Base-by-base conservation (phyloP, 2,888 invertebrate genomes). In the Noctua fimbriata region DNA sequence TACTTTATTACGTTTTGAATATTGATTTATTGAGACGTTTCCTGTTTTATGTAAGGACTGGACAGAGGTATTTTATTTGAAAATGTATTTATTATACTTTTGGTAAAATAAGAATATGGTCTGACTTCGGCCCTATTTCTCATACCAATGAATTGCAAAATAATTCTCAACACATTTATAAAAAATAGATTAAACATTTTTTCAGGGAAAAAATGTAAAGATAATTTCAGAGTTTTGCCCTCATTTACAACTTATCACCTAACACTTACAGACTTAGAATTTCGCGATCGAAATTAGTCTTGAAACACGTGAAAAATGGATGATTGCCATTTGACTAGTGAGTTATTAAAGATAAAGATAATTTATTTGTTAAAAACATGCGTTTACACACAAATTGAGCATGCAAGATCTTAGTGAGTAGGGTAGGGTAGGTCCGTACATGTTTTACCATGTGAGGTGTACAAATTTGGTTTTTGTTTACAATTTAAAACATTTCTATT, bases 11-110 rank as follows among this genome's bases (percentile, higher is more conserved):
- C 83, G 70, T 72, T 82, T 70, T 78, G 87, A 80, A 88, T 89
- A 85, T 90, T 88, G 85, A 89, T 89, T 89, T 85, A 88, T 87
- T 83, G 80, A 47, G 63, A 81, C 47, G 58, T 83, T 85, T 79
- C 74, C n/a, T 82, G 41, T 82, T 87, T 88, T 86, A 84, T 70
- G n/a, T 78, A 63, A 2, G 44, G n/a, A 67, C 52, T 67, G 81
- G 69, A 78, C 70, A 73, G 41, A 63, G 0, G 12, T 73, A 69
- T 83, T 73, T 78, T 79, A 77, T 73, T 79, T 63, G 69, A 14
- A 76, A 77, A 76, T 21, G n/a, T 63, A 80, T 80, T 80, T 32
- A 67, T 52, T 6, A 60, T 41, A 16, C 3, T 1, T 9, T 24
- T 14, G 14, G 18, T 24, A 2, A 55, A 78, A 52, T 70, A 24